Evolutionary conservation across 2,113 vertebrate species (phyloP), one percentile per base, ranked within the genome.

Genomic region (Pleuronectes platessa): DNA sequence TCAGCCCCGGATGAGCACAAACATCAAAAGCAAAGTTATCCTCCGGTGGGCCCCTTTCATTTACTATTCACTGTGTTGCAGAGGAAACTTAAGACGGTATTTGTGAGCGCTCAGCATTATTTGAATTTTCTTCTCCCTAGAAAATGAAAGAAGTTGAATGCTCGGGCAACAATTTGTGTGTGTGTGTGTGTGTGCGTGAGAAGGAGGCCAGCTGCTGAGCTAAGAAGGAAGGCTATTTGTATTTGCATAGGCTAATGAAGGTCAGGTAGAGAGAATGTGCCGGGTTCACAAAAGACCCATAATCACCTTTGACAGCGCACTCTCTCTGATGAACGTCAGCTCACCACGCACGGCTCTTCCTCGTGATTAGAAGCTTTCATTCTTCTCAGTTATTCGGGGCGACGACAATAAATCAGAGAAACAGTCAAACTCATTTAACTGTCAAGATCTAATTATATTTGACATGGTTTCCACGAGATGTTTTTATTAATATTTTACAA

Each of bases 191-290:
- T 60, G 58, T 58, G 71, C 23, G 74, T 79, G 79, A 74, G 81
- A 81, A 65, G 17, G 68, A 62, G 26, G 71, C 67, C 61, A 79
- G 83, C 73, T 81, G 76, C 82, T 61, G 76, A 74, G 63, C 49
- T 74, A 64, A 18, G 54, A 66, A 53, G 69, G 77, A 74, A 73
- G 66, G 69, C 49, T 78, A 47, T 65, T 55, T 65, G 24, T 45
- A 91, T 92, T 88, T 89, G 82, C 88, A 92, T 89, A 90, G 63
- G 89, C 83, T 92, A 92, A 92, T 93, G 78, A 90, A 84, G 86
- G 82, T 88, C 73, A 77, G 59, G 68, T 68, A 65, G 20, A 62
- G 21, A 58, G 45, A 80, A 67, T 68, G 72, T 70, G 49, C 31
- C 12, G 42, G 42, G 40, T 76, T 31, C 54, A 77, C 49, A 76